Evolutionary conservation across 37 sponge, comb jelly and placozoan genomes (phyloP), one percentile per base, ranked within the genome.

Genomic region (Aplysina aerophoba): DNA sequence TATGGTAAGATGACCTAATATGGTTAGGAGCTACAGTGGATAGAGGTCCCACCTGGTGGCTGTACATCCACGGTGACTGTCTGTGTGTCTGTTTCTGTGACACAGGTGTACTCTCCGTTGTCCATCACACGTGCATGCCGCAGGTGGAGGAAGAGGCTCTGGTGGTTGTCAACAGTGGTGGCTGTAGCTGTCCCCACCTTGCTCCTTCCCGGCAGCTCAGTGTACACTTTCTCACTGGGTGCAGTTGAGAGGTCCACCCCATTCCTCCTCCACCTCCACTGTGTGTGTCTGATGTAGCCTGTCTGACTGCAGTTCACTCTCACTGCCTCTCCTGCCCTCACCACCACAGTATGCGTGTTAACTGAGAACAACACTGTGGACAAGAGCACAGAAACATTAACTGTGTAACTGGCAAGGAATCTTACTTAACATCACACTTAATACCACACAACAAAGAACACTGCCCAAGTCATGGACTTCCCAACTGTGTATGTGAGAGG

Each of bases 231-330:
- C n/a, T n/a, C n/a, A n/a, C n/a, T n/a, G 11, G 22, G 66, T 12
- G 11, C 22, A 8, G 6, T 65, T 11, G 66, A 16, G 66, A 20
- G 30, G 27, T 16, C 27, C 22, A 25, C 66, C 66, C 27, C 19
- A 8, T 25, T 65, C 30, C 27, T 30, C 19, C 27, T 16, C 66
- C 66, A 65, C 66, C 27, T 65, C 66, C 66, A 65, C 19, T 11
- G 30, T 30, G 66, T 65, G n/a, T n/a, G n/a, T 65, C 66, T 65
- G 66, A 65, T 8, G 66, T 65, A 65, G 13, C 66, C 66, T 30
- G 66, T 65, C 27, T 65, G 66, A 16, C 66, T 65, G 66, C 66
- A 65, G 22, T 65, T 65, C 19, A 65, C 66, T 8, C 30, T 30
- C 27, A 65, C 22, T 30, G 14, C 13, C 66, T 16, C 66, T 65